Evolutionary conservation across 2,797 vertebrate genomes (phyloP).

Genomic region (Geotria australis): DNA sequence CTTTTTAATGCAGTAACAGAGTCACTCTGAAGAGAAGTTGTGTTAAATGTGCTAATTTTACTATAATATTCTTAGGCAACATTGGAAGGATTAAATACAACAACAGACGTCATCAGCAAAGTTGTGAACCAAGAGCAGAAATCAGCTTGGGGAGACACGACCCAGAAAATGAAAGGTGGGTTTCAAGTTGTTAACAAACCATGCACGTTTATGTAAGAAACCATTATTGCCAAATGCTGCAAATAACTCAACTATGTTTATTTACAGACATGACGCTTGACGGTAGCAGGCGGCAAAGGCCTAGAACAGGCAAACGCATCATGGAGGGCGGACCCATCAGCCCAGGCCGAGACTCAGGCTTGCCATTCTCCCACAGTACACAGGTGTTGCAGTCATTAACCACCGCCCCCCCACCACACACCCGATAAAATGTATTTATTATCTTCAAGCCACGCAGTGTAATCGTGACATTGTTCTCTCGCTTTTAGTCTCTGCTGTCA

Average conservation of each 20-base stretch:
- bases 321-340: constrained; percentile 4
- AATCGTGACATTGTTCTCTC: too few relatives aligned
- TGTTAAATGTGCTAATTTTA: neutral
- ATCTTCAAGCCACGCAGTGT: too few relatives aligned
- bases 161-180: constrained; percentile 17
- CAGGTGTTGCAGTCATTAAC: too few relatives aligned
- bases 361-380: too few relatives aligned
- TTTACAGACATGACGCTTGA: constrained; percentile 10
- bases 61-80: constrained; percentile 8
- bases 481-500: too few relatives aligned
- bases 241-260: constrained; percentile 1
- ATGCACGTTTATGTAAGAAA: too few relatives aligned
- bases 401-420: too few relatives aligned
- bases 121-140: constrained; percentile 8
- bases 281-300: constrained; percentile 5
- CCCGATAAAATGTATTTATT: too few relatives aligned
- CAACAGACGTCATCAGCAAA: constrained; percentile 8
- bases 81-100: constrained; percentile 4
- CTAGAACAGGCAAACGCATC: constrained; percentile 13
- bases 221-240: too few relatives aligned
- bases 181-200: neutral
- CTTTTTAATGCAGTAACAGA: too few relatives aligned
- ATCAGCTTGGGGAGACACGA: constrained; percentile 7
- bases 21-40: neutral
- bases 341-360: too few relatives aligned